These are phyloP conservation scores for Sebastiscus albofasciatus DNA, from an alignment of 2,797 vertebrate genomes.

Conservation along the genomic window DNA sequence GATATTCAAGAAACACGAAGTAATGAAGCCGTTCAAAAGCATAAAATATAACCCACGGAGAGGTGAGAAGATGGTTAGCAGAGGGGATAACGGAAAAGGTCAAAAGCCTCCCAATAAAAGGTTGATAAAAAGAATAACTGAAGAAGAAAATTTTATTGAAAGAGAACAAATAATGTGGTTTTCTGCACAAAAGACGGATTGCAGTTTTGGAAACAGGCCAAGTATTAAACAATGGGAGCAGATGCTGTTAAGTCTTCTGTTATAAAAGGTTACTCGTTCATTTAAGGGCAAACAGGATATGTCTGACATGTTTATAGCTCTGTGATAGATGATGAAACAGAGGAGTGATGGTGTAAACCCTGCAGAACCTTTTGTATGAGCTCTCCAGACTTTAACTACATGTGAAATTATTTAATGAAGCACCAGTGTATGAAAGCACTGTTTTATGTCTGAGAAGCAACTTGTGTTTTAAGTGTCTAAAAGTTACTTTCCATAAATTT, in stretches of 20 bases:
- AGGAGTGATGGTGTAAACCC: background rate
- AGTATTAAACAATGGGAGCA: background rate
- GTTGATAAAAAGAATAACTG: background rate
- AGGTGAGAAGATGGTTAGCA: background rate
- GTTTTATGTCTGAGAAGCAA: background rate
- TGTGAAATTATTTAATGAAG: background rate
- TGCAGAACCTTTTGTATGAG: background rate
- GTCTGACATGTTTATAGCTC: background rate
- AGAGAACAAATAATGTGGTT: background rate
- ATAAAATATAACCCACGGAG: background rate
- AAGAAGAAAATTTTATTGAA: background rate
- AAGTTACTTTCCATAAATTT: background rate
- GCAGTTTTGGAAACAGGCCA: background rate
- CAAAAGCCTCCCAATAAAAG: background rate
- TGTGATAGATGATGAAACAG: background rate
- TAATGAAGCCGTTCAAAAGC: background rate
- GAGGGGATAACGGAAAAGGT: background rate
- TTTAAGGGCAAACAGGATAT: background rate
- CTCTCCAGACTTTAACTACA: background rate
- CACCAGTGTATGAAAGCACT: background rate
- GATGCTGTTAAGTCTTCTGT: background rate
- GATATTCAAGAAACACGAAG: background rate
- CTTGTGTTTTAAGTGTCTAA: background rate
- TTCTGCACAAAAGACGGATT: background rate
- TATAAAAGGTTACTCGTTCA: background rate